Evolutionary conservation across 2,888 invertebrate species (phyloP).

Genomic region (Sinelater perroti): DNA sequence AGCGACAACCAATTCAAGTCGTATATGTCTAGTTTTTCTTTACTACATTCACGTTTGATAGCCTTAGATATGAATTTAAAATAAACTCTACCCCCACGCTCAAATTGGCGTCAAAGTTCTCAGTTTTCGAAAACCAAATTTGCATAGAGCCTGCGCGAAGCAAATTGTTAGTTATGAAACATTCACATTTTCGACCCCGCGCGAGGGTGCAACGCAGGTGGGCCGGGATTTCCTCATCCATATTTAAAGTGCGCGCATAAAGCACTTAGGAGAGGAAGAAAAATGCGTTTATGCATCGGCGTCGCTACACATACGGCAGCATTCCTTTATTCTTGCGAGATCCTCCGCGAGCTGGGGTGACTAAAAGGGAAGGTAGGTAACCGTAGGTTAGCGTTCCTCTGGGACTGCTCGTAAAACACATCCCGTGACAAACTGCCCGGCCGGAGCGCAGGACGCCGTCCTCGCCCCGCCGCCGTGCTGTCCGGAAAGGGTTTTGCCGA

Average conservation of each 20-base stretch:
- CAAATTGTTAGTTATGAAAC: neutral
- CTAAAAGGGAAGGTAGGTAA: constrained; percentile 62
- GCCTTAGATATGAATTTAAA: no score
- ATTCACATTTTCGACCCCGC: neutral
- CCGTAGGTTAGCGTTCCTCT: constrained; percentile 60
- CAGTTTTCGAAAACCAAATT: no score
- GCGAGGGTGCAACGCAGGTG: constrained; percentile 1
- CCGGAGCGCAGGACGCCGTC: constrained; percentile 36
- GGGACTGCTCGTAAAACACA: constrained; percentile 62
- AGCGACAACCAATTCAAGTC: no score
- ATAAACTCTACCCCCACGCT: no score
- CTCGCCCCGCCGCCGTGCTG: constrained; percentile 30
- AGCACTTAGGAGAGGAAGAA: constrained; percentile 35
- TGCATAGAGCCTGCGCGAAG: no score
- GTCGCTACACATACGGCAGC: constrained; percentile 32
- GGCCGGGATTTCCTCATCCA: constrained; percentile 21
- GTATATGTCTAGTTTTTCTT: no score
- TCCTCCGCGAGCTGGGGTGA: constrained; percentile 45
- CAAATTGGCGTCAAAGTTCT: no score
- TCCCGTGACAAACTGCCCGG: constrained; percentile 58
- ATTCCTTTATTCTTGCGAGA: constrained; percentile 38
- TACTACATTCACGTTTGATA: no score
- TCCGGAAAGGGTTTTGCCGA: constrained; percentile 17
- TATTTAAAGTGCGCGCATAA: constrained; percentile 32
- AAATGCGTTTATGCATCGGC: constrained; percentile 36